A percentile compares a stretch with the other conserved stretches of the same genome.
These are phyloP conservation scores for Alcis repandata DNA, from an alignment of 2,888 invertebrate species.

Conservation along the genomic window DNA sequence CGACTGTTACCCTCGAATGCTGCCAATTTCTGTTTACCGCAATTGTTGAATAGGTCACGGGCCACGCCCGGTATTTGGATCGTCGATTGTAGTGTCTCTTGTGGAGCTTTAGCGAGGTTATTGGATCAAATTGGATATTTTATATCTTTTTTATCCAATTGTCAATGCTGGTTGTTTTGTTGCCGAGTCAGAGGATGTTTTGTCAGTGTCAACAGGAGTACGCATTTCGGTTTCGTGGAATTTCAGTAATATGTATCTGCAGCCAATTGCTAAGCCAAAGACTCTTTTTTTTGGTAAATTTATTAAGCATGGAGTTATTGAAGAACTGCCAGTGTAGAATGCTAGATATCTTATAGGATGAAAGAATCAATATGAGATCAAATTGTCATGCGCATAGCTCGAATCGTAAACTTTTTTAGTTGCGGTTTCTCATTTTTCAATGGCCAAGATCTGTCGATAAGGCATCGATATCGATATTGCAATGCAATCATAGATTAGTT, in stretches of 20 bases:
- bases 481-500: constrained; percentile 1
- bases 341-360: neutral
- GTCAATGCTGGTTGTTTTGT: neutral
- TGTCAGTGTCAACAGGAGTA: neutral
- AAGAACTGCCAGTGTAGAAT: neutral
- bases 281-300: neutral
- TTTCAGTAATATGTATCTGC: neutral
- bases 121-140: constrained; percentile 22
- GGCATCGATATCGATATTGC: constrained; percentile 4
- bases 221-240: neutral
- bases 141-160: neutral
- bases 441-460: constrained; percentile 16
- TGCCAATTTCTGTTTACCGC: constrained; percentile 29
- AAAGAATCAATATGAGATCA: neutral
- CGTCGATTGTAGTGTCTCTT: constrained; percentile 11
- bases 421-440: constrained; percentile 18
- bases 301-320: neutral
- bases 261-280: neutral
- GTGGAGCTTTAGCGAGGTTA: constrained; percentile 19
- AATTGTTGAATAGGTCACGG: constrained; percentile 35
- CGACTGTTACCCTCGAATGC: constrained; percentile 2
- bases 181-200: neutral
- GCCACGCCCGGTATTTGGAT: constrained; percentile 22
- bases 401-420: neutral
- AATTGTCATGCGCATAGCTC: neutral